phyloP scores from a whole-genome alignment of 2,797 vertebrate species.

The Lepilemur ruficaudatus region DNA sequence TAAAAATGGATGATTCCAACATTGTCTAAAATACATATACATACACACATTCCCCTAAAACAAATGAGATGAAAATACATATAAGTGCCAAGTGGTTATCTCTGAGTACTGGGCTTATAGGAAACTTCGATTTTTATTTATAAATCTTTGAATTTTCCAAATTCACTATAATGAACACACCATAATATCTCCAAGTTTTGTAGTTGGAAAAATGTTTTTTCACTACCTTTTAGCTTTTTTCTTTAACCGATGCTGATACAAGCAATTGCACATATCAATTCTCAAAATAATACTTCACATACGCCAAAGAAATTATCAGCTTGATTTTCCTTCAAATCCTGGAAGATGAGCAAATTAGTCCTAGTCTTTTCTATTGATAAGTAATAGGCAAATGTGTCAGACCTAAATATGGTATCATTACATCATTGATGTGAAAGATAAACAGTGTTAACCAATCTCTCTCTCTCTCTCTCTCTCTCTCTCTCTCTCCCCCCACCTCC shows the following conservation, averaged over 20 bases:
- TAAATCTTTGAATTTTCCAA: background rate
- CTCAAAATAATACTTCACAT: conserved; percentile 16
- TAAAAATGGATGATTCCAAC: background rate
- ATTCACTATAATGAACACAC: background rate
- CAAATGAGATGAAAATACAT: conserved; percentile 26
- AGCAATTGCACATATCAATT: background rate
- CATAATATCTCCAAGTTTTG: background rate
- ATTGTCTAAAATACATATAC: background rate
- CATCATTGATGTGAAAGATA: background rate
- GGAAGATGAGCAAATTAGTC: background rate
- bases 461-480: background rate
- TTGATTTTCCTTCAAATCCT: background rate
- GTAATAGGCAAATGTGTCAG: background rate
- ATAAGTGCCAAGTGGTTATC: background rate
- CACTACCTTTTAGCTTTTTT: conserved; percentile 1
- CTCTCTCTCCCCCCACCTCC: background rate
- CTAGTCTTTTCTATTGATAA: background rate
- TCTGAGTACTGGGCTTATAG: background rate
- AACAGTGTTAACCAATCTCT: background rate
- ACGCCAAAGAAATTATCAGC: background rate
- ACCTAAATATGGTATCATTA: background rate
- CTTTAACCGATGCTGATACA: background rate
- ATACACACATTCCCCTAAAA: background rate
- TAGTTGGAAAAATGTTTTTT: background rate
- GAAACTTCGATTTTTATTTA: background rate